A percentile compares a stretch with the other conserved stretches of the same genome.
Conservation (phyloP, 2,888 invertebrate genomes). For the Lottia gigantea region DNA sequence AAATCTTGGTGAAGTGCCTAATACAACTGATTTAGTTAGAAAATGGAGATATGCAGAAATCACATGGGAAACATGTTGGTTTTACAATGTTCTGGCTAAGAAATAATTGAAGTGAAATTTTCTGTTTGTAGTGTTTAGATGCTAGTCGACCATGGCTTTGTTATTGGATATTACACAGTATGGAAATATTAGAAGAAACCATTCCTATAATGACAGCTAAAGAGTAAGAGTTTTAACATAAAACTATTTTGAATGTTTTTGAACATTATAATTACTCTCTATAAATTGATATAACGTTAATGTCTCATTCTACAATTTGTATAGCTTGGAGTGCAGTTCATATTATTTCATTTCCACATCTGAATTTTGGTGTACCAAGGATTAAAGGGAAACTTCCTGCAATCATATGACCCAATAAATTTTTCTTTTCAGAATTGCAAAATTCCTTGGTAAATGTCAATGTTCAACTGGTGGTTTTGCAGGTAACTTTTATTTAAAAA, state of each 20-base stretch:
- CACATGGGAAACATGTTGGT: neutral
- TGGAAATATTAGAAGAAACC: constrained; percentile 80
- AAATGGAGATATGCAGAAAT: neutral
- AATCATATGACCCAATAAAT: too few species aligned
- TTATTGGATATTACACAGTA: constrained; percentile 95
- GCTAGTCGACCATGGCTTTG: constrained; percentile 96
- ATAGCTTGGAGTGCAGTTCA: neutral
- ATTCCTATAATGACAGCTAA: constrained; percentile 71
- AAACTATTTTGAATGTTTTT: neutral
- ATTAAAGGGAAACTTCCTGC: too few species aligned
- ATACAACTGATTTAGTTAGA: neutral
- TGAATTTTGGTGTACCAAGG: neutral
- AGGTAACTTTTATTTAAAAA: constrained; percentile 51
- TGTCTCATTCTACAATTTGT: too few species aligned
- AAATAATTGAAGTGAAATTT: constrained; percentile 3
- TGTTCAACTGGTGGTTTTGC: constrained; percentile 84
- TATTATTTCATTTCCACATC: neutral
- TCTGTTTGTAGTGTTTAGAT: constrained; percentile 75
- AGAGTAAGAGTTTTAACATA: constrained; percentile 51
- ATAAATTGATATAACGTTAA: too few species aligned
- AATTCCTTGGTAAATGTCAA: constrained; percentile 75
- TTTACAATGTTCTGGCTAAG: too few species aligned
- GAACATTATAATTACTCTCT: too few species aligned
- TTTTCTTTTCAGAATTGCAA: constrained; percentile 54
- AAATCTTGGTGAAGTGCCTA: too few species aligned